Conservation (phyloP, 1,140 invertebrate genomes). For the Pissodes strobi region DNA sequence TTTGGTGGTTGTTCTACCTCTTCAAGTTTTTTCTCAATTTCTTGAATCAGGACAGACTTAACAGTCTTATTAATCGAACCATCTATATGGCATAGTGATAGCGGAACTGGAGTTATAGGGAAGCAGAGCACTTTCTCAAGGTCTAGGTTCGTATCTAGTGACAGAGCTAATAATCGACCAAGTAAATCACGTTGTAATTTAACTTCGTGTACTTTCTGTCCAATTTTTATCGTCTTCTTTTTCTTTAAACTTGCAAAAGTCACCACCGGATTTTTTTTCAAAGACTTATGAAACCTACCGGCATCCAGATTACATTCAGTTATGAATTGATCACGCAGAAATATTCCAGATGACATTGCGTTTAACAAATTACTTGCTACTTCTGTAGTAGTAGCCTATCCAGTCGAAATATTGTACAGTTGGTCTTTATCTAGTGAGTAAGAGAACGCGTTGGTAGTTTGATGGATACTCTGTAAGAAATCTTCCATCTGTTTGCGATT, state of each 20-base stretch:
- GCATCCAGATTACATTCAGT: conserved; percentile 21
- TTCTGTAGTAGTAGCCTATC: conserved; percentile 19
- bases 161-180: conserved; percentile 4
- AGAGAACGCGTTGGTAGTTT: conserved; percentile 21
- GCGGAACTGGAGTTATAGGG: conserved; percentile 44
- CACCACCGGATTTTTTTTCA: conserved; percentile 24
- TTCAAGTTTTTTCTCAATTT: conserved; percentile 2
- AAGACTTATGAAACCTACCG: conserved; percentile 8
- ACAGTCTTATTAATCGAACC: conserved; percentile 47
- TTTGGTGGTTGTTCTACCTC: conserved; percentile 6
- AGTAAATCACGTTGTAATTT: conserved; percentile 17
- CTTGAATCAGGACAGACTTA: conserved; percentile 41
- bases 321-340: conserved; percentile 21
- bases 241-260: conserved; percentile 31
- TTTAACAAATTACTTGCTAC: conserved; percentile 19
- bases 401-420: conserved; percentile 27
- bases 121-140: conserved; percentile 41
- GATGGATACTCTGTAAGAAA: conserved; percentile 12
- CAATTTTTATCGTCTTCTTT: conserved; percentile 22
- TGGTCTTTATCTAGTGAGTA: conserved; percentile 15
- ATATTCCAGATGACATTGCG: conserved; percentile 3
- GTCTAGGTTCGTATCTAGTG: conserved; percentile 31
- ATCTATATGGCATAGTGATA: conserved; percentile 49
- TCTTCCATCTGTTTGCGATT: conserved; percentile 16
- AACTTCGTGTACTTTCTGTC: conserved; percentile 18